Evolutionary conservation across 2,113 vertebrate species (phyloP).

Genomic region (Dermatemys mawii): DNA sequence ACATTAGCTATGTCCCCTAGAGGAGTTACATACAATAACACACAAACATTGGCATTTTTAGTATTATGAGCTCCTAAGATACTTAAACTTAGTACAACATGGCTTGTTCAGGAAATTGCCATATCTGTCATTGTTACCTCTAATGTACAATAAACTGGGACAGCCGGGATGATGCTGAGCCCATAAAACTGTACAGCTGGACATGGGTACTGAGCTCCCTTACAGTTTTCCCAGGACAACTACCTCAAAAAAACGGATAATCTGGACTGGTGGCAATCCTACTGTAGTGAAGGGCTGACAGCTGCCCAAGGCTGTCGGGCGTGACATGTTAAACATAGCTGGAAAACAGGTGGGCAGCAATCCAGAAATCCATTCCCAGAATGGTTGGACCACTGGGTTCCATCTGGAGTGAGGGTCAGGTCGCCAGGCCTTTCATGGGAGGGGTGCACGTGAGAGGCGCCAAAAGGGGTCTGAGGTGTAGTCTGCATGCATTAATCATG

Average conservation of each 20-base stretch:
- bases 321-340: not conserved
- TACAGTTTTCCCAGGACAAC: not conserved
- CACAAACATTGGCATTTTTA: not conserved
- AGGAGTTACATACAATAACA: not conserved
- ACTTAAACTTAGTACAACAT: not conserved
- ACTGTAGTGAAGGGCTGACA: not conserved
- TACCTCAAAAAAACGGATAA: not conserved
- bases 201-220: not conserved
- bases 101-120: not conserved
- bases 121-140: not conserved
- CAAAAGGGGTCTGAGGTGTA: not conserved
- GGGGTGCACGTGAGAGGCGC: not conserved
- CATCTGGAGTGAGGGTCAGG: not conserved
- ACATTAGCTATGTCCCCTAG: not conserved
- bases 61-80: not conserved
- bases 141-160: not conserved
- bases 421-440: not conserved
- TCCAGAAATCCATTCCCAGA: not conserved
- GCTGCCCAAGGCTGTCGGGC: not conserved
- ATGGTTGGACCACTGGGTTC: not conserved
- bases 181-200: not conserved
- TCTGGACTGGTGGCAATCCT: not conserved
- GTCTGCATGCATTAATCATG: not conserved
- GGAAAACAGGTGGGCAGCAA: not conserved
- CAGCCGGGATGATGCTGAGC: not conserved